Conservation (phyloP, 2,113 vertebrate genomes). For the Myanophis thanlyinensis region DNA sequence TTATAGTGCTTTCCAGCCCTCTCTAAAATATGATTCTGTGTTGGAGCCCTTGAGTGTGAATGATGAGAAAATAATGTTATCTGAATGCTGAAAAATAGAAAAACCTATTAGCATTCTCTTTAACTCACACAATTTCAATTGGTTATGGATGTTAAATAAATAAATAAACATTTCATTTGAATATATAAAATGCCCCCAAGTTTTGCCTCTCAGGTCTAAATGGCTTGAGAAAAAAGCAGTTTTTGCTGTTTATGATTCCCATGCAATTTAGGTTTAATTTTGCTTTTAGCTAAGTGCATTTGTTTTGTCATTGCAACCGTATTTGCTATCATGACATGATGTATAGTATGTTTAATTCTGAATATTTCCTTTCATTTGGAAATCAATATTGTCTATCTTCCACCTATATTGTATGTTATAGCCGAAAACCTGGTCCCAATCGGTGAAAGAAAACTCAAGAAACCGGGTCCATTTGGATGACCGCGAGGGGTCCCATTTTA, state of each 20-base stretch:
- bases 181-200: neutral
- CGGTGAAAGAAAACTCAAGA: too few relatives aligned
- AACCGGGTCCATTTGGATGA: too few relatives aligned
- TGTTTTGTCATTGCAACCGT: slow-evolving; percentile 1
- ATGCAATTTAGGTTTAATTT: slow-evolving; percentile 37
- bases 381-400: slow-evolving; percentile 1
- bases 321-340: neutral
- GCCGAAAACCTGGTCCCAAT: too few relatives aligned
- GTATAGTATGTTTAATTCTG: neutral
- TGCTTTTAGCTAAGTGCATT: slow-evolving; percentile 1
- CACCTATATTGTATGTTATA: neutral
- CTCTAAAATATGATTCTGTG: neutral
- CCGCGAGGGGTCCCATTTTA: too few relatives aligned
- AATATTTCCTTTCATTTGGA: neutral
- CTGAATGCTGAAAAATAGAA: neutral
- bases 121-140: neutral
- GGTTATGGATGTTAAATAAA: neutral
- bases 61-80: neutral
- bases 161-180: neutral
- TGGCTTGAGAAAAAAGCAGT: neutral
- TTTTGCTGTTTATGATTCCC: neutral
- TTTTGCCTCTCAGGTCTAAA: neutral
- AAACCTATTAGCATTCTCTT: neutral
- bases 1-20: too few relatives aligned
- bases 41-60: neutral